These are phyloP conservation scores for Drosophila nikananu DNA, from an alignment of 1,140 invertebrate genomes.

Conservation along the genomic window DNA sequence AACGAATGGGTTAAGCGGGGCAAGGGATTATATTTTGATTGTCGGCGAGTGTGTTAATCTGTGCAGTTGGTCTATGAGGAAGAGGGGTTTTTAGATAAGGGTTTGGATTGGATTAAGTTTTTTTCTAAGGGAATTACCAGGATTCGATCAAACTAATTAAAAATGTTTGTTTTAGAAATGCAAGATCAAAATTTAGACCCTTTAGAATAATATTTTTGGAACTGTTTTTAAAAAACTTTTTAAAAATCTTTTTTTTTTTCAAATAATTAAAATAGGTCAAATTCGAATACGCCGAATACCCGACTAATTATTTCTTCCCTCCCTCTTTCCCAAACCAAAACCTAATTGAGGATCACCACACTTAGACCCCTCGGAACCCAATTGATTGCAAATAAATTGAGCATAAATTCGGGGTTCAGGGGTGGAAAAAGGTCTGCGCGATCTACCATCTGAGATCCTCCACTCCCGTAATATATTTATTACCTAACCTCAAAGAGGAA, in stretches of 20 bases:
- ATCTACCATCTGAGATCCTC: slow-evolving; percentile 19
- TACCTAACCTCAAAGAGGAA: slow-evolving; percentile 24
- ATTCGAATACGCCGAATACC: no score
- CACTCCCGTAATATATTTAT: neutral
- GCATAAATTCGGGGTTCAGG: slow-evolving; percentile 22
- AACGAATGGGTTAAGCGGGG: slow-evolving; percentile 21
- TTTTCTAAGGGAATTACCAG: neutral
- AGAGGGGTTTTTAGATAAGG: no score
- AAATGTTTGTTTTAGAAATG: no score
- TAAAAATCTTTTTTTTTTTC: no score
- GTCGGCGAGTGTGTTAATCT: slow-evolving; percentile 20
- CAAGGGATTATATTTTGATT: slow-evolving; percentile 33
- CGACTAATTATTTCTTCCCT: neutral
- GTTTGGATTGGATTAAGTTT: neutral
- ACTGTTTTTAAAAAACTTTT: no score
- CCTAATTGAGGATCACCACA: slow-evolving; percentile 16
- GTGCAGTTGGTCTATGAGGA: neutral
- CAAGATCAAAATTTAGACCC: no score
- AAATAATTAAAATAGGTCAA: no score
- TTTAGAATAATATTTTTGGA: no score
- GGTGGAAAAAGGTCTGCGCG: slow-evolving; percentile 4
- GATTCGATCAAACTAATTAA: neutral
- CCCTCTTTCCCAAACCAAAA: neutral
- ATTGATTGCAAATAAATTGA: slow-evolving; percentile 48
- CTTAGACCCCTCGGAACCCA: slow-evolving; percentile 1